These are phyloP conservation scores for Tachycineta bicolor DNA, from an alignment of 2,113 vertebrate species.

Conservation along the genomic window DNA sequence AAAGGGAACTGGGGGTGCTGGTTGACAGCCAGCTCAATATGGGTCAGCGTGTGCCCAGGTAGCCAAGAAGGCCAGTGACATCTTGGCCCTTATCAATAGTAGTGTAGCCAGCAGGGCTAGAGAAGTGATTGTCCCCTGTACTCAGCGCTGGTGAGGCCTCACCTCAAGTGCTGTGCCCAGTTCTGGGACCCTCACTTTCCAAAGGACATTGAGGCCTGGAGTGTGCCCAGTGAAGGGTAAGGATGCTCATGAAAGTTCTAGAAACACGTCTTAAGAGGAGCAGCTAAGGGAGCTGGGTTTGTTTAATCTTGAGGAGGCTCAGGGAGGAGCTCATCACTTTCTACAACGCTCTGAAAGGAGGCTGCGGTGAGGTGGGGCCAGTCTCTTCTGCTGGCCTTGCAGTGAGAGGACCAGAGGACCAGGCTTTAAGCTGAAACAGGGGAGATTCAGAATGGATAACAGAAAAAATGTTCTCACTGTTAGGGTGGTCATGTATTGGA, in stretches of 20 bases:
- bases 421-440: background rate
- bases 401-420: background rate
- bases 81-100: background rate
- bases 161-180: background rate
- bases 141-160: background rate
- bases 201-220: background rate
- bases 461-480: background rate
- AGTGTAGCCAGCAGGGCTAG: background rate
- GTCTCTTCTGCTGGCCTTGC: background rate
- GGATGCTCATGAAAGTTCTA: background rate
- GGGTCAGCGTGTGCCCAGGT: background rate
- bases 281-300: background rate
- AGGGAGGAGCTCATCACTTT: background rate
- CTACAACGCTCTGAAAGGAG: background rate
- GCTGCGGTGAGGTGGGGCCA: background rate
- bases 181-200: background rate
- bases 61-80: background rate
- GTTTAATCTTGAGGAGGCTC: background rate
- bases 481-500: background rate
- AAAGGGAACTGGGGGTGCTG: background rate
- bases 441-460: background rate
- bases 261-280: background rate
- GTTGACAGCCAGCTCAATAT: background rate
- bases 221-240: background rate
- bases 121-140: accelerated